Percentiles rank a stretch among this genome's conserved stretches.
Conservation (phyloP, 2,797 vertebrate genomes). For the Crax fasciolata region DNA sequence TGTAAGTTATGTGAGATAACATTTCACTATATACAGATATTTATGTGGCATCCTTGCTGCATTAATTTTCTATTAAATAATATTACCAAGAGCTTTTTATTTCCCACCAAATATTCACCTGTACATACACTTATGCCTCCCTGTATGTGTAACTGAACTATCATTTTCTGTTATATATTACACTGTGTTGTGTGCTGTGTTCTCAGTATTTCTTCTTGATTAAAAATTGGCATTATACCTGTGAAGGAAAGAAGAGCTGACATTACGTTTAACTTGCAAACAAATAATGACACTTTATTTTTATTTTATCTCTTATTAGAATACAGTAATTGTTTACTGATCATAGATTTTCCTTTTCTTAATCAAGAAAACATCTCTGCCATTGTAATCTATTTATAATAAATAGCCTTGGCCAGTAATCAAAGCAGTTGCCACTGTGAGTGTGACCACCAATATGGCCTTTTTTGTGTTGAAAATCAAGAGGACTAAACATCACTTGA, state of each 20-base stretch:
- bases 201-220: neutral
- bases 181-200: neutral
- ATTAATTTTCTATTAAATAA: constrained; percentile 25
- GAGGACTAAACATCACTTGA: neutral
- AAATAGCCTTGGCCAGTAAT: neutral
- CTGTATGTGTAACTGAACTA: constrained; percentile 17
- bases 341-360: neutral
- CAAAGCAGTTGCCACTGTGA: neutral
- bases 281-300: neutral
- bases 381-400: neutral
- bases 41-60: neutral
- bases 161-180: neutral
- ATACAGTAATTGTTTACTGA: neutral
- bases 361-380: neutral
- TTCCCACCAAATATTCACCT: neutral
- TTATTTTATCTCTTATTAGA: neutral
- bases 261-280: neutral
- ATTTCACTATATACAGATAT: neutral
- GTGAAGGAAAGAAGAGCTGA: neutral
- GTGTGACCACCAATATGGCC: neutral
- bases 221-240: neutral
- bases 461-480: constrained; percentile 43
- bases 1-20: neutral
- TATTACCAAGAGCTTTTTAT: constrained; percentile 53
- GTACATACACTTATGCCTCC: neutral